A percentile compares a stretch with the other conserved stretches of the same genome.
Evolutionary conservation across 2,113 vertebrate species (phyloP).

Genomic region (Mobula hypostoma): DNA sequence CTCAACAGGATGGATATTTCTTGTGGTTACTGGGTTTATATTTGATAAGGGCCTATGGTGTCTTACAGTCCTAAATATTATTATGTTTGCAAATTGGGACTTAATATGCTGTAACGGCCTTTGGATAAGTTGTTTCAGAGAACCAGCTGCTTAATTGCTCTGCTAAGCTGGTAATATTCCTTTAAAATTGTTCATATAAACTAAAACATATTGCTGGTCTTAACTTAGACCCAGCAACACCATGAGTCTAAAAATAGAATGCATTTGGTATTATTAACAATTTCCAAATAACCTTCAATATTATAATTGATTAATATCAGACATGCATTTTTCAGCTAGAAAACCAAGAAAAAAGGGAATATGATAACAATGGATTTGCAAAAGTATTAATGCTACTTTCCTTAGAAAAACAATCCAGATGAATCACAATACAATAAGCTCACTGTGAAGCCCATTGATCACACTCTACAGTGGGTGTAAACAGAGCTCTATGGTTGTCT

Average conservation of each 20-base stretch:
- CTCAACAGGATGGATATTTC: too few relatives aligned
- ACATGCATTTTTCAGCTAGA: background rate
- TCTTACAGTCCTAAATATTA: background rate
- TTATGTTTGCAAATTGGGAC: background rate
- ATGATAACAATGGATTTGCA: background rate
- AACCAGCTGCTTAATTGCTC: background rate
- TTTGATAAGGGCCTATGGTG: background rate
- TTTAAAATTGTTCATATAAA: background rate
- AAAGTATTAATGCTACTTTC: background rate
- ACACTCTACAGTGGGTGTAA: background rate
- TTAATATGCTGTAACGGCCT: background rate
- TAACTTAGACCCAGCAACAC: background rate
- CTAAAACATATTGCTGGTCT: background rate
- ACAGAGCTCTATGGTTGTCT: background rate
- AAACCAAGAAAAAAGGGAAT: background rate
- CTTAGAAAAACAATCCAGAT: slow-evolving; percentile 4
- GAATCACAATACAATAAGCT: background rate
- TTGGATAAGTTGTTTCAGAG: background rate
- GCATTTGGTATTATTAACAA: too few relatives aligned
- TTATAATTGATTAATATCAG: background rate
- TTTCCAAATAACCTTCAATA: background rate
- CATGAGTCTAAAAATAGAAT: background rate
- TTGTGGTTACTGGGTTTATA: background rate
- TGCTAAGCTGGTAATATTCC: background rate
- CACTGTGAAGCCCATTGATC: background rate